Conservation (phyloP, 1,140 invertebrate genomes). For the Macrocentrus cingulum region DNA sequence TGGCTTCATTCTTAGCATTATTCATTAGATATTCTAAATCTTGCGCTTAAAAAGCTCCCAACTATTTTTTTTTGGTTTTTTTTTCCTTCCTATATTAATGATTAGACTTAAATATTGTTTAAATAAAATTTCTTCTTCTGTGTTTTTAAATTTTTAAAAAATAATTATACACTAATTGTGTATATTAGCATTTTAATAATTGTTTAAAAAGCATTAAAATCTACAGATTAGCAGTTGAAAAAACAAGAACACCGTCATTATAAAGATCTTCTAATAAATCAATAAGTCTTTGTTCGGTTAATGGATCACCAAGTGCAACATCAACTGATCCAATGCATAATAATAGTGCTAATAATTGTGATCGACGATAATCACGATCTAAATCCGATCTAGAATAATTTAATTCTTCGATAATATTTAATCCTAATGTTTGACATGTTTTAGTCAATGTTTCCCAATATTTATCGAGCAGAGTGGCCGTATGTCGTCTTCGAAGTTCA, state of each 20-base stretch:
- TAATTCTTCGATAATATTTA: conserved; percentile 63
- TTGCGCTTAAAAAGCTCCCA: too few species aligned
- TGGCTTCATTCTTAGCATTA: too few species aligned
- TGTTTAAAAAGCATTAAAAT: background rate
- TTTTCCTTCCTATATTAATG: too few species aligned
- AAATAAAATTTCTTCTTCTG: too few species aligned
- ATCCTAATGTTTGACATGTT: conserved; percentile 60
- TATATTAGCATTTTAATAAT: too few species aligned
- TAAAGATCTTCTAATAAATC: conserved; percentile 65
- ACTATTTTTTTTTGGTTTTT: too few species aligned
- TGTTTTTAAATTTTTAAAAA: too few species aligned
- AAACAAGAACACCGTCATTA: conserved; percentile 60
- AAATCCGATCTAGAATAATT: conserved; percentile 62
- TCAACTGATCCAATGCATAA: conserved; percentile 80
- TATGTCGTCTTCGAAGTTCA: conserved; percentile 66
- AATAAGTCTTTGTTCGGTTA: conserved; percentile 70
- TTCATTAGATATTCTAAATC: too few species aligned
- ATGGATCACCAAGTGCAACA: conserved; percentile 67
- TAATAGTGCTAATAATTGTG: conserved; percentile 72
- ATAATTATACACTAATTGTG: too few species aligned
- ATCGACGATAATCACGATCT: conserved; percentile 68
- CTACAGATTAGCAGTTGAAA: conserved; percentile 21
- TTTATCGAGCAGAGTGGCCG: conserved; percentile 64
- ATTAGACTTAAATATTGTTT: too few species aligned
- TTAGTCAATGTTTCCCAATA: conserved; percentile 69